Base-by-base conservation (phyloP, 1,140 invertebrate genomes). In the Brachionus asplanchnoidis region DNA sequence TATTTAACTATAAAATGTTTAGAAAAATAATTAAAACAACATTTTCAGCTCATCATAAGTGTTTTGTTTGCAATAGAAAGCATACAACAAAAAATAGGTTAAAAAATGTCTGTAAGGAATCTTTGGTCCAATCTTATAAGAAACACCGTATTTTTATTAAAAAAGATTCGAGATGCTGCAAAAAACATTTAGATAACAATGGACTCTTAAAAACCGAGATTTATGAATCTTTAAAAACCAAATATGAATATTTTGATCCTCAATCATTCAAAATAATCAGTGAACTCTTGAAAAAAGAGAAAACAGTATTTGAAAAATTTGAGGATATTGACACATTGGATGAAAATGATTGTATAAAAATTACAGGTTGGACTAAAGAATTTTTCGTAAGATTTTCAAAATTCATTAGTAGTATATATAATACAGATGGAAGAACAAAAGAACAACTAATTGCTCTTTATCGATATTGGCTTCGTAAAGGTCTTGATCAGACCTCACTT, bases 381-480 rank as follows among this genome's bases (percentile, higher is more conserved):
- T 42, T 42, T 42, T 75, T 75, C 40, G 32, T 46, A 40, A 75
- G 32, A 42, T 75, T 75, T 42, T 75, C 70, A 75, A 42, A 40
- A 40, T 75, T 42, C 70, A 75, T 75, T 42, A 75, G 32, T 75
- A 75, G 70, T 75, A 75, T 75, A 75, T 42, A 75, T 23, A 42
- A 44, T 42, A 20, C 36, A 42, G 17, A 75, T 42, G 70, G 70
- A 42, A 75, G 70, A 75, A 75, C 14, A 23, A 75, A 75, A 75
- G 70, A 75, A 75, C 40, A 75, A 42, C 70, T 75, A 42, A 75
- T 75, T 75, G 70, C 70, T 42, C 40, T 75, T 23, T 75, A 42
- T 75, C 70, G 70, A 40, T 75, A 46, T 75, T 75, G 70, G 70
- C 70, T 75, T 75, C 70, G 32, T 46, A 44, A 44, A 44, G 40